Base-by-base conservation (phyloP, 2,888 invertebrate genomes). In the Chymomyza fuscimana region DNA sequence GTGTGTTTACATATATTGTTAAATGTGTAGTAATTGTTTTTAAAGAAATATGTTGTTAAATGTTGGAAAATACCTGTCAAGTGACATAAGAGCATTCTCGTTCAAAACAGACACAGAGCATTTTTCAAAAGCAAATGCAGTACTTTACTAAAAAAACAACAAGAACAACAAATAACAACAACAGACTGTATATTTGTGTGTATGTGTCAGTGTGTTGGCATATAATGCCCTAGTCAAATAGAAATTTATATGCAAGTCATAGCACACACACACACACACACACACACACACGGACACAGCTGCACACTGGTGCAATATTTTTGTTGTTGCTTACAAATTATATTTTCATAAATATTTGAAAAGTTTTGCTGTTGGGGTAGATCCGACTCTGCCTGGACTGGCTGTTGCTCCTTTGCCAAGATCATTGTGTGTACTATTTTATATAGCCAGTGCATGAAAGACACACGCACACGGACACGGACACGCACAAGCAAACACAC, bases 191-290 rank as follows among this genome's bases (percentile, higher is more conserved):
- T 56, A 22, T 54, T 58, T 67, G 66, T 58, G 58, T 73, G 54
- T 70, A 52, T 58, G 25, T 58, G 19, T 58, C 15, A 32, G 56
- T 32, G 32, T 66, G 46, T 54, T 54, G 50, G 63, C 60, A 67
- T 79, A 67, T 79, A 80, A 84, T 84, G 72, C 77, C 69, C 72
- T 80, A 79, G 80, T 79, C 80, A 85, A 82, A 85, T 80, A 80
- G 70, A 83, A 85, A 87, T 85, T 85, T 85, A 85, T 83, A 85
- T 85, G 87, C 86, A 83, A 87, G 87, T 87, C 86, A 81, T 80
- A 79, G 61, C 73, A 60, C 36, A 58, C 22, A 16, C 52, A 64
- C 64, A 63, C 73, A 60, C 36, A 58, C 22, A 16, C 52, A 64
- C 64, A 56, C 52, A 59, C 52, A 50, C 52, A 67, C 65, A 29